Base-by-base conservation (phyloP, 2,888 invertebrate genomes). In the Aplocera efformata region DNA sequence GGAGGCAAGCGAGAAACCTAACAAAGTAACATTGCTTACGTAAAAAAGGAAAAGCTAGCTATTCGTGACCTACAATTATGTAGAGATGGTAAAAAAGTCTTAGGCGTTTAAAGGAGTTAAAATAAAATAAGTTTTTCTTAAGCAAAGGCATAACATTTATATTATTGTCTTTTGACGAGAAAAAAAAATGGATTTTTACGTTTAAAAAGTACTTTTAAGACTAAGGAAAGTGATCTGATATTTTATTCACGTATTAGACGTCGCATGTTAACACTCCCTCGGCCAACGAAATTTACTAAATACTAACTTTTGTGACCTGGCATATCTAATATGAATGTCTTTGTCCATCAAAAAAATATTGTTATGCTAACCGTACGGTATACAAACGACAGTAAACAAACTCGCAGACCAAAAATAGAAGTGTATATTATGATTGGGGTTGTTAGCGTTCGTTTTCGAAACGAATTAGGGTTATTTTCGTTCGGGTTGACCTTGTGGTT, bases 11-110 rank as follows among this genome's bases (percentile, higher is more conserved):
- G 43, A 11, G 54, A 60, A 58, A 36, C 55, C 58, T 55, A 50
- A 57, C 57, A 56, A 58, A 56, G 53, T 53, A 50, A 26, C 38
- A 32, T 27, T 44, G 49, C 49, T 55, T 52, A 51, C 45, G 55
- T 57, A 39, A 51, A 39, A 50, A 53, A 54, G 49, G 49, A 47
- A 48, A 37, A 30, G 32, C 28, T 45, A 29, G 44, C 33, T 20
- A 32, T 36, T 51, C 53, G 46, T 57, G 52, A 58, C 50, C 52
- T 54, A 53, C 32, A 53, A 39, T 40, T 10, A 39, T 46, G 45
- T 50, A 47, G 28, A 9, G 31, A 27, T 31, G 9, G 39, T 33
- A 43, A 10, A 24, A 28, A 35, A 32, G 13, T 33, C 4, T 17
- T 3, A 17, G 3, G 13, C 13, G 5, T 3, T 2, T 17, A 17